Base-by-base conservation (phyloP, 2,113 vertebrate species). In the Henicopernis longicauda region DNA sequence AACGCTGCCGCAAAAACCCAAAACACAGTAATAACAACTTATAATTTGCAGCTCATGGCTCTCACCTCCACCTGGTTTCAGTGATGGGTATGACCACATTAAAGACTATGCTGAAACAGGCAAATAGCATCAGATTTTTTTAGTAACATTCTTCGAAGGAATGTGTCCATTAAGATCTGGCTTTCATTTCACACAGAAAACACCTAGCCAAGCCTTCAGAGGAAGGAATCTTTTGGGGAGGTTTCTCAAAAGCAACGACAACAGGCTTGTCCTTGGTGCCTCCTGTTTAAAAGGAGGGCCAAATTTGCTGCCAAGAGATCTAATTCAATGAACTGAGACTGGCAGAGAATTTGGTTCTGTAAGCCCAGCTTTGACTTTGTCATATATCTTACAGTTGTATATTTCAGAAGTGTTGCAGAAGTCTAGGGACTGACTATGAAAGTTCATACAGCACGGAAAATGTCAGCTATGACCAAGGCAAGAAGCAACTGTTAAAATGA, bases 341-440 rank as follows among this genome's bases (percentile, higher is more conserved):
- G 36, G 32, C 27, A 61, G 14, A 67, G 40, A 62, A 49, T 38
- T 55, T 73, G 16, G 8, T 47, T 19, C 59, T 42, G 14, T 32
- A 91, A 72, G 32, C 22, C 31, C n/a, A 65, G 11, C 31, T 8
- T 61, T 59, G 57, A 25, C 45, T 50, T 91, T 54, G 9, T 18
- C 0, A 0, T 34, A 7, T 40, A 52, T 59, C 18, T 34, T 47
- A 32, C 31, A 82, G 27, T 13, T 59, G 16, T 5, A 1, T n/a
- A 49, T 61, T 89, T 67, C 73, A 89, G 61, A 67, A 61, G 11
- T 2, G 1, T 14, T 55, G 36, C 73, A 69, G 73, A 80, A 80
- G 26, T 59, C 38, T 72, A 9, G n/a, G 15, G 25, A 54, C 38
- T 19, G 22, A 66, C 47, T 54, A 16, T 27, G 42, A 62, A 89